phyloP scores from a whole-genome alignment of 2,888 invertebrate species.

The Junonia oenone region DNA sequence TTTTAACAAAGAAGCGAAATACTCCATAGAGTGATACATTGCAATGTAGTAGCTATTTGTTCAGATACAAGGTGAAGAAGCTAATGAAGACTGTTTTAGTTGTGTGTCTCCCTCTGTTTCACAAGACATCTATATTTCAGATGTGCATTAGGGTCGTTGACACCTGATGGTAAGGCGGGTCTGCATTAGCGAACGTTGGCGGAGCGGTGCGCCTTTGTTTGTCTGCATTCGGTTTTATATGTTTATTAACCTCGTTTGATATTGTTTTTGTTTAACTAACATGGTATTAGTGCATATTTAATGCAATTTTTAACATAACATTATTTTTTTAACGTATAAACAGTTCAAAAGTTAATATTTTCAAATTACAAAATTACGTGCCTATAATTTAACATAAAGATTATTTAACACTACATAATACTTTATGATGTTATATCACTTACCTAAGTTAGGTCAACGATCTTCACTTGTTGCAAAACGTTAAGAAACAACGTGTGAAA shows the following conservation, averaged over 20 bases:
- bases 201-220: conserved; percentile 15
- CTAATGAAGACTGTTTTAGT: neutral
- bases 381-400: too few species aligned
- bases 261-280: neutral
- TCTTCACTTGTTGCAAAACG: neutral
- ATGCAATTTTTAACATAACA: too few species aligned
- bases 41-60: neutral
- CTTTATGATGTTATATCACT: neutral
- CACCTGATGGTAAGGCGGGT: conserved; percentile 13
- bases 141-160: conserved; percentile 18
- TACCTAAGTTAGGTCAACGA: neutral
- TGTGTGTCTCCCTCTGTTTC: conserved; percentile 15
- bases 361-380: too few species aligned
- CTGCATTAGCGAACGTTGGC: conserved; percentile 11
- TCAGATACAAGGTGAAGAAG: neutral
- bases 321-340: too few species aligned
- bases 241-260: conserved; percentile 15
- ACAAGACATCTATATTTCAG: conserved; percentile 10
- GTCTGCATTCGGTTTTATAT: conserved; percentile 16
- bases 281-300: neutral
- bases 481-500: conserved; percentile 2
- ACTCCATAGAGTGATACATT: neutral
- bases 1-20: neutral
- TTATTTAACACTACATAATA: neutral
- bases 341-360: too few species aligned